Evolutionary conservation across 2,797 vertebrate genomes (phyloP).

Genomic region (Potorous gilbertii): DNA sequence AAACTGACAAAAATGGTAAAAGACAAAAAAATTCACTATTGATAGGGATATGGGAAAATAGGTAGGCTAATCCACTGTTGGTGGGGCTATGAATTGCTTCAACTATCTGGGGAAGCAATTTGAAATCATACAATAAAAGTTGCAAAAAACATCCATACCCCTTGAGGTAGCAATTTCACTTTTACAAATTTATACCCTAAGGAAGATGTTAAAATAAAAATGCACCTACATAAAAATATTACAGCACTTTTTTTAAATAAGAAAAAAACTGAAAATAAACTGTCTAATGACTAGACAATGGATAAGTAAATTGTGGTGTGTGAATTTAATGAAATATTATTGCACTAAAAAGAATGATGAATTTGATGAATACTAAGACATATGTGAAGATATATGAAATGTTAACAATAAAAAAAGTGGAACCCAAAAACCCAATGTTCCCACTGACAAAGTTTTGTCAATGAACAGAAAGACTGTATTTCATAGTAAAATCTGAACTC

Average conservation of each 20-base stretch:
- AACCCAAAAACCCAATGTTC: neutral
- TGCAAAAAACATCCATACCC: constrained; percentile 16
- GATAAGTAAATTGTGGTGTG: constrained; percentile 22
- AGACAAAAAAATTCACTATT: constrained; percentile 15
- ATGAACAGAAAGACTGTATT: neutral
- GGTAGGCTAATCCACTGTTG: neutral
- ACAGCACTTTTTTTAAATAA: neutral
- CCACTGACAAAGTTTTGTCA: neutral
- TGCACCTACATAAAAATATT: constrained; percentile 16
- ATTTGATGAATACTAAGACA: constrained; percentile 4
- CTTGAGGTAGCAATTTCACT: constrained; percentile 33
- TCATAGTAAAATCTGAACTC: neutral
- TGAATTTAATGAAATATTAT: constrained; percentile 35
- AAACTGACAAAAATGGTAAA: neutral
- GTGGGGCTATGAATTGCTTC: constrained; percentile 4
- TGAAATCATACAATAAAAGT: constrained; percentile 12
- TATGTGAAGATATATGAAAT: constrained; percentile 32
- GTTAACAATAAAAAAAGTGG: constrained; percentile 17
- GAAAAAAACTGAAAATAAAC: neutral
- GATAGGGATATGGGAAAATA: neutral
- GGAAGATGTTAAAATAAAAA: constrained; percentile 40
- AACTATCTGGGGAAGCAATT: constrained; percentile 4
- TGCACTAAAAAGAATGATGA: constrained; percentile 24
- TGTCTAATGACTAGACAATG: neutral
- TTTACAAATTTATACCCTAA: neutral